Evolutionary conservation across 2,797 vertebrate genomes (phyloP).

Genomic region (Rhyacichthys aspro): DNA sequence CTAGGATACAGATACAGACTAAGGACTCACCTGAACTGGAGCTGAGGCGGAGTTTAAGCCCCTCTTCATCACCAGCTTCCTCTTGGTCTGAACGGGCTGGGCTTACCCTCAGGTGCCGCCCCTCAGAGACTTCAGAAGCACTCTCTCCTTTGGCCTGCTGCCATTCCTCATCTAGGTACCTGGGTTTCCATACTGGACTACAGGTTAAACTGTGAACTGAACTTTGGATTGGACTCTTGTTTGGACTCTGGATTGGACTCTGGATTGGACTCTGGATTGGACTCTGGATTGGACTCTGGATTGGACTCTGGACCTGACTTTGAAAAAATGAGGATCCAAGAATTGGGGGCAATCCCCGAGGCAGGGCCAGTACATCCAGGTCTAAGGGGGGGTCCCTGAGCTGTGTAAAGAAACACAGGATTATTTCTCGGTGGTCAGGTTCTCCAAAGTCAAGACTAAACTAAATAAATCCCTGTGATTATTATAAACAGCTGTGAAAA

Average conservation of each 20-base stretch:
- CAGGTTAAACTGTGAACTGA: too few relatives aligned
- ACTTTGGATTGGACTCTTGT: too few relatives aligned
- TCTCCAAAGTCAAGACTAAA: background rate
- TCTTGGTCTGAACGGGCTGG: constrained; percentile 26
- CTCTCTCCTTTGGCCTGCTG: constrained; percentile 76
- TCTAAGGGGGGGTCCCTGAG: constrained; percentile 42
- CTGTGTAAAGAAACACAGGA: constrained; percentile 10
- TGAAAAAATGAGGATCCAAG: background rate
- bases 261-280: background rate
- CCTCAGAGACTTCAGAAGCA: constrained; percentile 66
- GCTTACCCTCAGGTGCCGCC: constrained; percentile 50
- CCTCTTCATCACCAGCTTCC: constrained; percentile 70
- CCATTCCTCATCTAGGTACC: constrained; percentile 41
- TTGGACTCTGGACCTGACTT: too few relatives aligned
- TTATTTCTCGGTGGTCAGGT: background rate
- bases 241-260: too few relatives aligned
- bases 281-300: too few relatives aligned
- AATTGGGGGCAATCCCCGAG: constrained; percentile 20
- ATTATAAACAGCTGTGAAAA: too few relatives aligned
- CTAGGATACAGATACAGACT: constrained; percentile 7
- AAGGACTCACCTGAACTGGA: constrained; percentile 56
- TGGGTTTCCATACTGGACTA: constrained; percentile 16
- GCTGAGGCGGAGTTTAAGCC: constrained; percentile 8
- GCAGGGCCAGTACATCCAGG: constrained; percentile 26
- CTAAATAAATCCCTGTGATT: background rate